Evolutionary conservation across 2,888 invertebrate species (phyloP), one percentile per base, ranked within the genome.

Genomic region (Lissonota sp.): DNA sequence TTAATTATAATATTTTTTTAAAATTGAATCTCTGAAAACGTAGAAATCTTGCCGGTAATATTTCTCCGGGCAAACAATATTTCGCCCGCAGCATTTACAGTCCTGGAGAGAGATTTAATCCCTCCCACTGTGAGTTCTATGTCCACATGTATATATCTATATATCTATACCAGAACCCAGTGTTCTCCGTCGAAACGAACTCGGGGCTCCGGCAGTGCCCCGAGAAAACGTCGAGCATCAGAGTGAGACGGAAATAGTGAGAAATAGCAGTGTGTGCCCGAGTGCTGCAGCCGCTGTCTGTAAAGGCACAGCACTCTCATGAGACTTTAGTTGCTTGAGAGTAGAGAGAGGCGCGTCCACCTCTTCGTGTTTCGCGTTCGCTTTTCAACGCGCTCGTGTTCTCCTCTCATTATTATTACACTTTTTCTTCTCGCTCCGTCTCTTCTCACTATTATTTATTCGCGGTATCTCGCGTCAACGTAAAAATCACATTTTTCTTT

Each of bases 101-200:
- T 82, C 82, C 80, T 82, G 79, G 79, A 85, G 84, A 86, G 85
- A 84, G 84, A 84, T 85, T 85, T 85, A 85, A 86, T 86, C 85
- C 86, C 86, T 85, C 86, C 86, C 83, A 85, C 86, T 57, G 74
- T 39, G 64, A 66, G 49, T 64, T 57, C 10, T 57, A 60, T 46
- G 14, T 16, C 12, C 12, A 26, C 7, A 37, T 6, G 0, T 14
- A 40, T 46, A 16, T 42, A 53, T 42, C 12, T 51, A n/a, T 10
- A 57, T 57, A 57, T 26, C 40, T 55, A 4, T 67, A 51, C 51
- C 51, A 57, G 64, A 42, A 76, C 80, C 74, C 71, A 55, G n/a
- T 62, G 66, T 74, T 74, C 80, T 76, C 79, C 82, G 80, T 76
- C 58, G 77, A 84, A 74, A 79, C 80, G 72, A 81, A 82, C 81